phyloP scores from a whole-genome alignment of 2,113 vertebrate species.

The Nesoenas mayeri region DNA sequence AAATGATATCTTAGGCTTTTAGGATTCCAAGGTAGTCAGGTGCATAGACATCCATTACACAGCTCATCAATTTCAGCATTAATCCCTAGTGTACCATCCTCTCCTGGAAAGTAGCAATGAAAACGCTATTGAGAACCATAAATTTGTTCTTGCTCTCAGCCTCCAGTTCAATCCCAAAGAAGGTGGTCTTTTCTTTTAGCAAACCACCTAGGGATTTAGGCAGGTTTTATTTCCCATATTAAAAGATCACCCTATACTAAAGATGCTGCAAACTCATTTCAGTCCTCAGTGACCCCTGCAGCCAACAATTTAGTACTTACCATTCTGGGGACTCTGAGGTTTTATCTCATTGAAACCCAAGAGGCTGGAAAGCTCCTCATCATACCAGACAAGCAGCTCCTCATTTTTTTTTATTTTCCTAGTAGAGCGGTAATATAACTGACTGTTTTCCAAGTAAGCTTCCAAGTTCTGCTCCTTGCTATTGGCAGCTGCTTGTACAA shows the following conservation, averaged over 20 bases:
- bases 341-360: constrained; percentile 82
- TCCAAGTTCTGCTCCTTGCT: constrained; percentile 83
- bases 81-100: neutral
- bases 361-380: constrained; percentile 83
- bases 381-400: constrained; percentile 89
- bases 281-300: neutral
- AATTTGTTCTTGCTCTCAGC: neutral
- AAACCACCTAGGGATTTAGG: neutral
- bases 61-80: neutral
- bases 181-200: neutral
- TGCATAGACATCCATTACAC: neutral
- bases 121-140: neutral
- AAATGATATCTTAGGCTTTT: neutral
- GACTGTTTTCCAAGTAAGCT: constrained; percentile 81
- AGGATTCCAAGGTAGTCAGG: neutral
- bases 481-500: constrained; percentile 80
- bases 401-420: constrained; percentile 81
- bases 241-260: neutral
- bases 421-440: constrained; percentile 79
- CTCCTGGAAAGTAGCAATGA: neutral
- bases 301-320: constrained; percentile 67
- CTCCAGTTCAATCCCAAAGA: neutral
- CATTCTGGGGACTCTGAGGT: constrained; percentile 62
- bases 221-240: neutral
- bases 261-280: neutral